Evolutionary conservation across 2,888 invertebrate species (phyloP).

Genomic region (Sarcophaga rosellei): DNA sequence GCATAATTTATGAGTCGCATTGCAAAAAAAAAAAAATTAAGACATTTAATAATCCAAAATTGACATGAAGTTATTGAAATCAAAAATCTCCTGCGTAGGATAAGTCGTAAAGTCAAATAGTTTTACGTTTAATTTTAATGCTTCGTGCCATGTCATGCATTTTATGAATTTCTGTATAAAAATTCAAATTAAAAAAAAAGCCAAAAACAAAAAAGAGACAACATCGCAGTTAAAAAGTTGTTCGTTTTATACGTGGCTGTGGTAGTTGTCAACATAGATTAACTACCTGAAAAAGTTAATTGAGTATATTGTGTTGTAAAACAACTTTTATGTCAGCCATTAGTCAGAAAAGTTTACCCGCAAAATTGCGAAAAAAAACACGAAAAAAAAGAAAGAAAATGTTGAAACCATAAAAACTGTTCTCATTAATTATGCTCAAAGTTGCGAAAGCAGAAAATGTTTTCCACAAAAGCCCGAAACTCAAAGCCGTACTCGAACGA

Average conservation of each 20-base stretch:
- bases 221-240: slow-evolving; percentile 57
- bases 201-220: slow-evolving; percentile 7
- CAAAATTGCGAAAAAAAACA: slow-evolving; percentile 64
- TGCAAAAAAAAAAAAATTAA: too few relatives aligned
- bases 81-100: too few relatives aligned
- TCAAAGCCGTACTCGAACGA: slow-evolving; percentile 18
- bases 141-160: neutral
- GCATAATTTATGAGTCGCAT: too few relatives aligned
- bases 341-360: slow-evolving; percentile 70
- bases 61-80: too few relatives aligned
- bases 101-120: neutral
- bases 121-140: neutral
- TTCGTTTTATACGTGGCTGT: slow-evolving; percentile 51
- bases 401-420: slow-evolving; percentile 71
- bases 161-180: neutral
- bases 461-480: slow-evolving; percentile 66
- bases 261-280: slow-evolving; percentile 73
- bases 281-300: slow-evolving; percentile 80
- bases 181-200: neutral
- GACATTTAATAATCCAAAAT: too few relatives aligned
- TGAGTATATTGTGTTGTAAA: slow-evolving; percentile 74
- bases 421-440: slow-evolving; percentile 78
- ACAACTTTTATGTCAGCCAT: slow-evolving; percentile 72
- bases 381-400: slow-evolving; percentile 39
- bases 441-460: slow-evolving; percentile 79